Evolutionary conservation across 2,888 invertebrate genomes (phyloP), one percentile per base, ranked within the genome.

Genomic region (Sinodicranocentrus sp.): DNA sequence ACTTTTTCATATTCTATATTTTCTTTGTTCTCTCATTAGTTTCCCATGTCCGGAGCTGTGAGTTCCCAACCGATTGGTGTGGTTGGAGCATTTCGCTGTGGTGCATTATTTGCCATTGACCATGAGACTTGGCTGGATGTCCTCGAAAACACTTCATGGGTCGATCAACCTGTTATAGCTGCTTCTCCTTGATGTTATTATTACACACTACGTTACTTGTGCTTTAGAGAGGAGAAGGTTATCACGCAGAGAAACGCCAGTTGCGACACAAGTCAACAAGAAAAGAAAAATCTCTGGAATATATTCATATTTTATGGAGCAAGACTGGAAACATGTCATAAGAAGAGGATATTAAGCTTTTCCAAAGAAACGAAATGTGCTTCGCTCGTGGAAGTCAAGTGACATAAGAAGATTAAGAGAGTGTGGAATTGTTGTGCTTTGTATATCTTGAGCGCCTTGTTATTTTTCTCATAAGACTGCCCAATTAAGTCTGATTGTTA

Each of bases 121-220:
- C 82, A 75, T 82, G 82, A 82, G 70, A 76, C 82, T 76, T 76
- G 52, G 61, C 67, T 82, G 82, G 82, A 76, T 59, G 82, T 82
- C 76, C 82, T 82, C 82, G 82, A 79, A 54, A 82, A 75, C 43
- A 70, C 82, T 76, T 82, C 82, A 76, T 71, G 82, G 82, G 82
- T 82, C 76, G 82, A 82, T 82, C 82, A 82, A 82, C 82, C 76
- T 82, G 75, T 75, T 82, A 57, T 75, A 73, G 48, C 48, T 63
- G 26, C 63, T 63, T 68, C 43, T 39, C 77, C 77, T 77, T 70
- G 33, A 33, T 33, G 33, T 33, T 33, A n/a, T n/a, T n/a, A n/a
- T 33, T 33, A 10, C 33, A 33, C 3, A 10, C 10, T 10, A 10
- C 33, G 33, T 6, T 3, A 33, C 10, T 33, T 33, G 33, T 33